Evolutionary conservation across 2,113 vertebrate genomes (phyloP).

Genomic region (Sceloporus undulatus): DNA sequence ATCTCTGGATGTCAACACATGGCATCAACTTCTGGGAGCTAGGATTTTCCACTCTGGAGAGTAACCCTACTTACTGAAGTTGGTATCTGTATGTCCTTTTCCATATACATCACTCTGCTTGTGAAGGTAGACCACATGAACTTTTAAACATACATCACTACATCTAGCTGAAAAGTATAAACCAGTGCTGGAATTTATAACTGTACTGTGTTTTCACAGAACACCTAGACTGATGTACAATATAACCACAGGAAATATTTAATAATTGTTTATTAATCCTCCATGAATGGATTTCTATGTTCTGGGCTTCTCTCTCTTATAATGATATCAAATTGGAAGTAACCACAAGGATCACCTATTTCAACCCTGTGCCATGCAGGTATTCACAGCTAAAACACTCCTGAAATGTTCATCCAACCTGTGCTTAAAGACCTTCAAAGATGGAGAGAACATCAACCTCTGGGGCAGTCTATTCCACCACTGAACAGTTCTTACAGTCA

Average conservation of each 20-base stretch:
- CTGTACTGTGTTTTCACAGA: conserved; percentile 32
- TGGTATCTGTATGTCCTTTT: neutral
- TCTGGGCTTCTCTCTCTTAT: neutral
- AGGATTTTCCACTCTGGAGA: neutral
- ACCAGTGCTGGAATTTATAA: conserved; percentile 22
- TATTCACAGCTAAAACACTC: too few species aligned
- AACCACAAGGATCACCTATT: too few species aligned
- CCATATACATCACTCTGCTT: neutral
- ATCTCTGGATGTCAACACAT: neutral
- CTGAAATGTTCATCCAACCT: too few species aligned
- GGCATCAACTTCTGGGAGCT: neutral
- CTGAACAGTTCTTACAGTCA: too few species aligned
- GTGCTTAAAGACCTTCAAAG: too few species aligned
- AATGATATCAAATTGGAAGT: neutral
- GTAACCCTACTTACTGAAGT: neutral
- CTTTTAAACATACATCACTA: neutral
- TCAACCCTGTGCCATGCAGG: too few species aligned
- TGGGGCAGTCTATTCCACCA: too few species aligned
- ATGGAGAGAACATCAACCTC: too few species aligned
- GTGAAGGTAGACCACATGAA: neutral
- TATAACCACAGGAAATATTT: conserved; percentile 20
- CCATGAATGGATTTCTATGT: neutral
- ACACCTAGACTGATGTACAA: neutral
- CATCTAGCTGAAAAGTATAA: neutral
- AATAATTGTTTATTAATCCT: conserved; percentile 35